Evolutionary conservation across 2,888 invertebrate species (phyloP), one percentile per base, ranked within the genome.

Genomic region (Neria commutata): DNA sequence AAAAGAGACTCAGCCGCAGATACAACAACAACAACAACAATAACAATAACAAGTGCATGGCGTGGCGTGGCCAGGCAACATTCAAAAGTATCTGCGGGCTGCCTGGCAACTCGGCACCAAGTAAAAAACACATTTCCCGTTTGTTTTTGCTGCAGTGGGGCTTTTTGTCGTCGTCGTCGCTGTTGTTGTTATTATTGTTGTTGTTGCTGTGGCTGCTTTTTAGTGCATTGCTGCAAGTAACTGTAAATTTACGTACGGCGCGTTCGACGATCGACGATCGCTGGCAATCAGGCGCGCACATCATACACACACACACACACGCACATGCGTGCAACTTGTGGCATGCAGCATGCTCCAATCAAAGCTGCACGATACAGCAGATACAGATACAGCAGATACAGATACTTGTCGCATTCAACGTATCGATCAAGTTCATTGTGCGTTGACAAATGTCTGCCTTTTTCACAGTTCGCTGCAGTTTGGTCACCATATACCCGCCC

Each of bases 11-110:
- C n/a, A n/a, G n/a, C n/a, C n/a, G n/a, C n/a, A n/a, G n/a, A n/a
- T n/a, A n/a, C n/a, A n/a, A n/a, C n/a, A n/a, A n/a, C n/a, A n/a
- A n/a, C n/a, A n/a, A n/a, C n/a, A n/a, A n/a, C n/a, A n/a, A n/a
- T n/a, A n/a, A n/a, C n/a, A n/a, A n/a, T n/a, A n/a, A 67, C 72
- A 72, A 72, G 72, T 72, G 72, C 72, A 72, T 72, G 73, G 74
- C 72, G 58, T 72, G 64, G 66, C 58, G 67, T 71, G 72, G n/a
- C n/a, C n/a, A n/a, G n/a, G n/a, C n/a, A n/a, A n/a, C n/a, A n/a
- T n/a, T n/a, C n/a, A n/a, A 72, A 72, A 73, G 74, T 73, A 66
- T 66, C 63, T 66, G 60, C 64, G 65, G 72, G 71, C 72, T 73
- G 47, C 54, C n/a, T n/a, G n/a, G n/a, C n/a, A n/a, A n/a, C n/a